Evolutionary conservation across 2,888 invertebrate genomes (phyloP), one percentile per base, ranked within the genome.

Genomic region (Chrysolina haemoptera): DNA sequence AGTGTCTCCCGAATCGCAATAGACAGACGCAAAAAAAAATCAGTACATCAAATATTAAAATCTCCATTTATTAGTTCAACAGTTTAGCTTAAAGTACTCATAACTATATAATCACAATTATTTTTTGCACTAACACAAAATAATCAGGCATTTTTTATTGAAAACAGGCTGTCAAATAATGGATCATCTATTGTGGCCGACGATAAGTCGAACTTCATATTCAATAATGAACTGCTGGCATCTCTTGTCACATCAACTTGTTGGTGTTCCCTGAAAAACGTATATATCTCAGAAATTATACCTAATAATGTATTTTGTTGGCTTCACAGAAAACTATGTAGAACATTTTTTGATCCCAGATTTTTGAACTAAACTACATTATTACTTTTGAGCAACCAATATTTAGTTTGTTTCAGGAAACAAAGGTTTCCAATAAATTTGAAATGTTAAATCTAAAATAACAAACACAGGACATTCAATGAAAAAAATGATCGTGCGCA

Each of bases 161-260:
- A 11, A 48, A 75, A 71, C 43, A 71, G 16, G 50, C 68, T 75
- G 50, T 46, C 65, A 27, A 76, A 65, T 22, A 70, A 55, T 14
- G 74, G 67, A 41, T 76, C 74, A 5, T 73, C 69, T 8, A 77
- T 73, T 22, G 50, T 70, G 41, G 16, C 59, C 12, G 70, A 62
- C 9, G 70, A 59, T 50, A 76, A 68, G 46, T 77, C 77, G 46
- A 76, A 72, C 50, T 68, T 74, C 59, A 74, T 59, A 65, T 68
- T 74, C 41, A 74, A 67, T 66, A 76, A 71, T 68, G 76, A 71
- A 71, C 74, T 74, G n/a, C 59, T 76, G n/a, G 73, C 68, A 35
- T 73, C 69, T 62, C 70, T 73, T 40, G 63, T 20, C 9, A 50
- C 18, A 14, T 68, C 43, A 20, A 50, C 59, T 55, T 43, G 68